phyloP scores from a whole-genome alignment of 2,797 vertebrate species.

The Halcyon chelicuti region DNA sequence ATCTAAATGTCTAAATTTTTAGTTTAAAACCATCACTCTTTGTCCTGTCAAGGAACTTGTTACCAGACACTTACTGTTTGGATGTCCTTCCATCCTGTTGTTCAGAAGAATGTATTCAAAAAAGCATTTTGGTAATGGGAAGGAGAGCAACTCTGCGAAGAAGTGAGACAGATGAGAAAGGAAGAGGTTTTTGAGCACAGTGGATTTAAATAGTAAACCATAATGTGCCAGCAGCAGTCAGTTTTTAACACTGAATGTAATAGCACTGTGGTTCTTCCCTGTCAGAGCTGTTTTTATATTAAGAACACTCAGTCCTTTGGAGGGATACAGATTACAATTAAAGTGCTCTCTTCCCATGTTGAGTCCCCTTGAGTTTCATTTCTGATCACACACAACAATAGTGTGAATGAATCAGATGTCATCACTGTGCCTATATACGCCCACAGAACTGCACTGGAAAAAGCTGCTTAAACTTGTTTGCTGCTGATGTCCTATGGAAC shows the following conservation, averaged over 20 bases:
- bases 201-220: constrained; percentile 25
- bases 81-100: not conserved
- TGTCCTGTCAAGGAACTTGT: not conserved
- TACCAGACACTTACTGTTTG: not conserved
- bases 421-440: not conserved
- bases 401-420: constrained; percentile 6
- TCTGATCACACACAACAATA: not conserved
- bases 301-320: not conserved
- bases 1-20: not conserved
- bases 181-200: not conserved
- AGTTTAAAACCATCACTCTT: not conserved
- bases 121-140: not conserved
- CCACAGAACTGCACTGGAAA: not conserved
- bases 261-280: constrained; percentile 17
- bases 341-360: not conserved
- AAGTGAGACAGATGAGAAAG: not conserved
- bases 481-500: not conserved
- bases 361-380: not conserved
- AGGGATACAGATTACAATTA: not conserved
- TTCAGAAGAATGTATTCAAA: not conserved
- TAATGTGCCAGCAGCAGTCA: constrained; percentile 8
- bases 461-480: constrained; percentile 36
- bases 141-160: not conserved
- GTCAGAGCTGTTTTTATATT: not conserved
- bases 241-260: constrained; percentile 47